Evolutionary conservation across 2,113 vertebrate species (phyloP).

Genomic region (Dissostichus mawsoni): DNA sequence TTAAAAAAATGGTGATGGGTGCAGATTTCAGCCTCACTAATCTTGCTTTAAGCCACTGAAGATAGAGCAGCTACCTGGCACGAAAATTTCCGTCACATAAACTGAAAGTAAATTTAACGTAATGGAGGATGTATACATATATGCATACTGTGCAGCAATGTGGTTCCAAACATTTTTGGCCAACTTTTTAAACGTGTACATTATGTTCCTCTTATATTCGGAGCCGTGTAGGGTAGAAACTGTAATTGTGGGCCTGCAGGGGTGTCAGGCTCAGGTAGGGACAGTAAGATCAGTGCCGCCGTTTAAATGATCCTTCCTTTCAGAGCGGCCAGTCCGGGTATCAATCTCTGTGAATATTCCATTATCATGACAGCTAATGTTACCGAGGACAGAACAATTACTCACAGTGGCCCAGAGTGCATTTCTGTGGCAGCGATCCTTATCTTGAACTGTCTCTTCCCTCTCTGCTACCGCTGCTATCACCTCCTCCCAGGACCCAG

Average conservation of each 20-base stretch:
- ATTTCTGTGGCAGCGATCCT: constrained; percentile 82
- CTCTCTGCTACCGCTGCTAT: constrained; percentile 73
- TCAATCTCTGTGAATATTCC: constrained; percentile 82
- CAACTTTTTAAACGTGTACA: background rate
- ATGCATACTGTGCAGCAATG: background rate
- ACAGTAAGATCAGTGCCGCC: constrained; percentile 43
- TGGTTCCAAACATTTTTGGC: background rate
- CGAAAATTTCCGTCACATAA: too few relatives aligned
- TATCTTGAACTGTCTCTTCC: constrained; percentile 82
- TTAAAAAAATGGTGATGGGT: too few relatives aligned
- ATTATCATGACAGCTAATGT: constrained; percentile 83
- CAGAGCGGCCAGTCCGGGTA: constrained; percentile 62
- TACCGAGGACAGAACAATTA: constrained; percentile 83
- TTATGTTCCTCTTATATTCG: background rate
- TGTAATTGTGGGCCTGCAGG: constrained; percentile 13
- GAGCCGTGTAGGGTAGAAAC: background rate
- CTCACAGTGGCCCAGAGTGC: constrained; percentile 79
- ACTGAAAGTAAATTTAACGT: too few relatives aligned
- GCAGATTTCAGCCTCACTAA: too few relatives aligned
- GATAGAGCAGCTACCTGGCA: too few relatives aligned
- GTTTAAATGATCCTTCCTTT: constrained; percentile 75
- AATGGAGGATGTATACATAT: too few relatives aligned
- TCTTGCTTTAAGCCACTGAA: too few relatives aligned
- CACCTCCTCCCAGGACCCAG: constrained; percentile 84
- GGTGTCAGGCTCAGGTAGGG: constrained; percentile 45